Conservation (phyloP, 2,113 vertebrate genomes). For the Gnathonemus echidnorhynchus region DNA sequence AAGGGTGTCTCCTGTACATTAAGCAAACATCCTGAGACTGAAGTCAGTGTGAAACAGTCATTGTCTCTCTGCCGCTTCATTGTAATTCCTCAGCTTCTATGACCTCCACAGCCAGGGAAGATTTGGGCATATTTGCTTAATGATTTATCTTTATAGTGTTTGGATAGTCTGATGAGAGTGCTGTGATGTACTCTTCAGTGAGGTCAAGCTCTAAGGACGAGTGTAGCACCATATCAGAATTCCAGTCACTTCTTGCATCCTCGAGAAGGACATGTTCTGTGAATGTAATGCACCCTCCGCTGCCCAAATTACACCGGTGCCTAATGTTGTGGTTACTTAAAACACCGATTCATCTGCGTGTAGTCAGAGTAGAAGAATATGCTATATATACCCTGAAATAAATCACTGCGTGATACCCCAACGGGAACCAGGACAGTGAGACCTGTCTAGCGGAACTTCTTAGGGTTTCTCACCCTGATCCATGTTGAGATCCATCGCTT, state of each 20-base stretch:
- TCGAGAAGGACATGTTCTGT: slow-evolving; percentile 32
- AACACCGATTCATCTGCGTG: not conserved
- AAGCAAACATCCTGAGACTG: not conserved
- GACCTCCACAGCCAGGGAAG: slow-evolving; percentile 11
- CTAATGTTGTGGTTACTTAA: not conserved
- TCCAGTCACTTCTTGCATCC: slow-evolving; percentile 33
- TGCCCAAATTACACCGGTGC: not conserved
- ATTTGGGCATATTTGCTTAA: slow-evolving; percentile 22
- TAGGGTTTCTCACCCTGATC: slow-evolving; percentile 24
- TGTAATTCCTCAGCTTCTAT: slow-evolving; percentile 21
- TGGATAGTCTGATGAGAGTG: slow-evolving; percentile 24
- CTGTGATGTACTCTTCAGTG: slow-evolving; percentile 12
- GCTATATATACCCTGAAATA: not conserved
- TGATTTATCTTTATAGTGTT: slow-evolving; percentile 39
- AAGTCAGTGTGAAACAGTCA: not conserved
- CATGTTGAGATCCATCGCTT: slow-evolving; percentile 2
- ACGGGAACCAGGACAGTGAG: not conserved
- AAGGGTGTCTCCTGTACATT: not conserved
- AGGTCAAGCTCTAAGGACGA: slow-evolving; percentile 30
- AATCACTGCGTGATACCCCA: not conserved
- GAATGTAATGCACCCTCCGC: not conserved
- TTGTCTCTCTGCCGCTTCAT: slow-evolving; percentile 7
- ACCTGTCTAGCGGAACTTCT: not conserved
- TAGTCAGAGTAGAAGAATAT: not conserved
- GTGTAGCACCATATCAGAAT: slow-evolving; percentile 31